These are phyloP conservation scores for Caenorhabditis elegans DNA, from an alignment of 1,140 invertebrate genomes.

Conservation along the genomic window DNA sequence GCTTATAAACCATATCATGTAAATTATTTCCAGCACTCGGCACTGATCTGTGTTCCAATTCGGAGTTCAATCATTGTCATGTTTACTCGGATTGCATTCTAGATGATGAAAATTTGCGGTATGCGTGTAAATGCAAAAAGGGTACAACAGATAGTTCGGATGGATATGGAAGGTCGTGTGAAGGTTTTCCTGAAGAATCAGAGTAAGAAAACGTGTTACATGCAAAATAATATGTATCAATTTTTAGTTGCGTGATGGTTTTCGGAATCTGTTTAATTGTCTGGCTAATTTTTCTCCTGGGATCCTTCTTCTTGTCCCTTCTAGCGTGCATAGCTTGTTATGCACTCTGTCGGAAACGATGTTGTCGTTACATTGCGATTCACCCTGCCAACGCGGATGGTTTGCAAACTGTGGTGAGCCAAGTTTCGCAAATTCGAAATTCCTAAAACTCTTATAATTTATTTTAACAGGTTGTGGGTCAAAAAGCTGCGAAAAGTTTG, in stretches of 20 bases:
- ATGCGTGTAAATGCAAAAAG: conserved; percentile 16
- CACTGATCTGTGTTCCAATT: neutral
- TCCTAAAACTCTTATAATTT: no score
- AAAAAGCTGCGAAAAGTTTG: neutral
- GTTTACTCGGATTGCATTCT: neutral
- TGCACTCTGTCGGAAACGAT: neutral
- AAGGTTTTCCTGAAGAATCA: conserved; percentile 22
- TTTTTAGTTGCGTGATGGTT: conserved; percentile 38
- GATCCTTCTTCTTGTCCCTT: neutral
- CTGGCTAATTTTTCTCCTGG: conserved; percentile 31
- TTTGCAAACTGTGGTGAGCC: neutral
- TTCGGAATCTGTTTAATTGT: conserved; percentile 38
- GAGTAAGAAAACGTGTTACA: neutral
- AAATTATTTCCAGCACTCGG: conserved; percentile 23
- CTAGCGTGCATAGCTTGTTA: neutral
- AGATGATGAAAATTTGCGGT: conserved; percentile 4
- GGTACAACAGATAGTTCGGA: conserved; percentile 21
- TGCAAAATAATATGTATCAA: neutral
- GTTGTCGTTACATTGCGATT: neutral
- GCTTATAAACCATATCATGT: no score
- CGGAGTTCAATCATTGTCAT: conserved; percentile 29
- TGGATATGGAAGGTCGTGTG: conserved; percentile 22
- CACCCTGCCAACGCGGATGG: neutral
- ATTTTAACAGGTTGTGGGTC: neutral
- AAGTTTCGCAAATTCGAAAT: neutral